phyloP scores from a whole-genome alignment of 2,797 vertebrate genomes.

The Pseudotriccus pelzelni region DNA sequence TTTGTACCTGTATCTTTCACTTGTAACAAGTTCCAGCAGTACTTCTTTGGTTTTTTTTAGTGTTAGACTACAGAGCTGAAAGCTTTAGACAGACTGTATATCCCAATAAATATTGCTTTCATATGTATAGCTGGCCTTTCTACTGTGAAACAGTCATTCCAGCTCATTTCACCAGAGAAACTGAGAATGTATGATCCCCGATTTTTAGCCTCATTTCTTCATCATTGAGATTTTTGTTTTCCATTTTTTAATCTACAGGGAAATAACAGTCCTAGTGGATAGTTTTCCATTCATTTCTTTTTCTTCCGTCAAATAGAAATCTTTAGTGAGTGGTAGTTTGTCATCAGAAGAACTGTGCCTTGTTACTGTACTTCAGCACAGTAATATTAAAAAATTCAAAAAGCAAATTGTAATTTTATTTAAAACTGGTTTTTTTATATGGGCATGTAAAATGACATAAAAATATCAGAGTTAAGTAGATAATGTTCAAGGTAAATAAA shows the following conservation, averaged over 20 bases:
- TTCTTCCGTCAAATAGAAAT: slow-evolving; percentile 16
- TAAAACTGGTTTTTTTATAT: slow-evolving; percentile 1
- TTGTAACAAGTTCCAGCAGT: neutral
- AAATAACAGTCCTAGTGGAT: neutral
- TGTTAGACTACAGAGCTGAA: neutral
- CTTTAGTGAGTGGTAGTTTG: neutral
- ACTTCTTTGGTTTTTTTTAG: neutral
- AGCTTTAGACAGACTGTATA: neutral
- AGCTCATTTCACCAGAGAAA: slow-evolving; percentile 7
- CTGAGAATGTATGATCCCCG: slow-evolving; percentile 7
- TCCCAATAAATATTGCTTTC: neutral
- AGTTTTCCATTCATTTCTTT: neutral
- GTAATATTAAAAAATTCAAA: neutral
- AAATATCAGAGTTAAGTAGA: neutral
- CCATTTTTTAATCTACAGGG: neutral
- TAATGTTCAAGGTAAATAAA: neutral
- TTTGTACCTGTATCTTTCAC: neutral
- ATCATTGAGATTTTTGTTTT: neutral
- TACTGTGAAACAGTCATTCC: slow-evolving; percentile 11
- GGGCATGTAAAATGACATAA: slow-evolving; percentile 44
- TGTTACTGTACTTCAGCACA: slow-evolving; percentile 6
- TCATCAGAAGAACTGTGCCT: neutral
- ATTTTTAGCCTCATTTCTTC: slow-evolving; percentile 46
- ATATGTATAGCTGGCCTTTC: neutral
- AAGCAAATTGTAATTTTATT: slow-evolving; percentile 48